phyloP scores from a whole-genome alignment of 2,113 vertebrate genomes.

The Carassius carassius region DNA sequence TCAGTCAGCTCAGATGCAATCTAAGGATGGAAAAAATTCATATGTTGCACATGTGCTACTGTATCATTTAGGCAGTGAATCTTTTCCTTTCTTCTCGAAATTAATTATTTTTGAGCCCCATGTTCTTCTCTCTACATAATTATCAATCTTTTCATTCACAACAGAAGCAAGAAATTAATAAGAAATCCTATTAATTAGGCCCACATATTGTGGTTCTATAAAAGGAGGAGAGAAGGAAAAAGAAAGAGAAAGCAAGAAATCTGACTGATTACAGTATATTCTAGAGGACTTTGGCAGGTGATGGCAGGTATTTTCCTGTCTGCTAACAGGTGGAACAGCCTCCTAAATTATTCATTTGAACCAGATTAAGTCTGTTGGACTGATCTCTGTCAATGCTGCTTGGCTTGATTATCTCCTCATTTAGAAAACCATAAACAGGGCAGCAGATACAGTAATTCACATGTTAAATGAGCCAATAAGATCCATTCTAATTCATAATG shows the following conservation, averaged over 20 bases:
- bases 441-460: slow-evolving; percentile 28
- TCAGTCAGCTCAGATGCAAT: slow-evolving; percentile 15
- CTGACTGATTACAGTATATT: background rate
- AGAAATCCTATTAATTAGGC: slow-evolving; percentile 37
- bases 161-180: slow-evolving; percentile 20
- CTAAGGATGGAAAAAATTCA: background rate
- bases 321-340: slow-evolving; percentile 9
- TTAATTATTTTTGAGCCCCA: background rate
- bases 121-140: slow-evolving; percentile 24
- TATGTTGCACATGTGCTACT: background rate
- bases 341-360: slow-evolving; percentile 27
- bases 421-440: slow-evolving; percentile 15
- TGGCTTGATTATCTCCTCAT: slow-evolving; percentile 9
- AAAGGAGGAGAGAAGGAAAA: background rate
- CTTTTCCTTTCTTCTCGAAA: slow-evolving; percentile 3
- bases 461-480: background rate
- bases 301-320: slow-evolving; percentile 25
- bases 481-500: slow-evolving; percentile 5
- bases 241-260: background rate
- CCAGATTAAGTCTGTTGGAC: slow-evolving; percentile 9
- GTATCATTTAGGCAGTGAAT: slow-evolving; percentile 19
- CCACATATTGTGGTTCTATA: slow-evolving; percentile 8
- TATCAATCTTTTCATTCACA: slow-evolving; percentile 19
- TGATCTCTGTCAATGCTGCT: slow-evolving; percentile 28
- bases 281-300: slow-evolving; percentile 16